A percentile compares a stretch with the other conserved stretches of the same genome.
phyloP scores from a whole-genome alignment of 2,888 invertebrate genomes.

The Ctenicera cuprea region DNA sequence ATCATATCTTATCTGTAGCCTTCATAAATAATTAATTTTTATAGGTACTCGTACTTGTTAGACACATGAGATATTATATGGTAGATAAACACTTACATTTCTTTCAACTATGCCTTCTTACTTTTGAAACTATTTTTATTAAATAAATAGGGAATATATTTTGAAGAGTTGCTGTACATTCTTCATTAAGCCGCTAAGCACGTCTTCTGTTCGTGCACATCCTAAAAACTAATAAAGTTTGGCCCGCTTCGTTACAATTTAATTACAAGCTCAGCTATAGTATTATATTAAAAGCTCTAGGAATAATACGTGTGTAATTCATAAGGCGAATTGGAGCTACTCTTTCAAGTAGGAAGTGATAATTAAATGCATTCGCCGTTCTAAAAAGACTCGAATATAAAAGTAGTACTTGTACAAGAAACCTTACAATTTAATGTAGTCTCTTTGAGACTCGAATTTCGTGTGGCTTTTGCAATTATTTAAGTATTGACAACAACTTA shows the following conservation, averaged over 20 bases:
- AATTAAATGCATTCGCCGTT: neutral
- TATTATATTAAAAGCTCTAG: slow-evolving; percentile 25
- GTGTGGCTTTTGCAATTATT: neutral
- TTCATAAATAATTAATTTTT: too few relatives aligned
- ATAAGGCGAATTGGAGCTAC: neutral
- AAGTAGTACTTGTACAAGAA: neutral
- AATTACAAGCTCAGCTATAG: slow-evolving; percentile 29
- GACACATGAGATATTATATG: too few relatives aligned
- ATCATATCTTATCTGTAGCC: too few relatives aligned
- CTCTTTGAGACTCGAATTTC: too few relatives aligned
- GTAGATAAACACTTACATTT: too few relatives aligned
- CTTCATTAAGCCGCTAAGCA: slow-evolving; percentile 19
- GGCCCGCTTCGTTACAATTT: slow-evolving; percentile 35
- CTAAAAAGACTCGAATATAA: neutral
- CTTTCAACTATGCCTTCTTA: too few relatives aligned
- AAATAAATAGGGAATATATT: neutral
- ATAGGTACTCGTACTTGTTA: too few relatives aligned
- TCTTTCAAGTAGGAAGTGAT: slow-evolving; percentile 3
- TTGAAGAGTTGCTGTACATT: neutral
- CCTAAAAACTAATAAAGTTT: slow-evolving; percentile 41
- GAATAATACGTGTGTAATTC: slow-evolving; percentile 23
- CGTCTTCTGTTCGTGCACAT: slow-evolving; percentile 15
- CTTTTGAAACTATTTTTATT: too few relatives aligned
- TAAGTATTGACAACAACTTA: neutral
- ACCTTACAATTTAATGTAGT: neutral